Evolutionary conservation across 2,113 vertebrate species (phyloP), one percentile per base, ranked within the genome.

Genomic region (Neolamprologus ventralis): DNA sequence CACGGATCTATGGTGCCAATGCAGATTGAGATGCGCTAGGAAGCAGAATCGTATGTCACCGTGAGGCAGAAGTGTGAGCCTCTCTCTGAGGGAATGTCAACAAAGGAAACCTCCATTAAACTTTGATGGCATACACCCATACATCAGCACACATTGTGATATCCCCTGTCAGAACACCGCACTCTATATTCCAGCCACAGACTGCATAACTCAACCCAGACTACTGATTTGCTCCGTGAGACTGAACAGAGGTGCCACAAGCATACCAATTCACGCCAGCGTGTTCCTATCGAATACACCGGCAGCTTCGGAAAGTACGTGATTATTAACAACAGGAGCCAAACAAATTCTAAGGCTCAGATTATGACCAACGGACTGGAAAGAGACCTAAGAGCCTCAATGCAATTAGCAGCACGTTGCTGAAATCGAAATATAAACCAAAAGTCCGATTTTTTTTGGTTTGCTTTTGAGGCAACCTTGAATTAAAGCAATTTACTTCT

Each of bases 81-180:
- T 63, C 57, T 84, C 47, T 26, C 86, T n/a, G 26, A 63, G 82
- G 84, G 26, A 84, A 54, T 80, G 82, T 93, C 88, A 93, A 88
- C 85, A 87, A 91, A 91, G 73, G 84, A 94, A 89, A 88, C 35
- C 75, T 33, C 75, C 49, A 87, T 94, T 88, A 94, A 91, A 94
- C 17, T 85, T 93, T 88, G 86, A 94, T 92, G 83, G 75, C 65
- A 82, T 63, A 75, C 87, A 86, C 90, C 86, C 83, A 91, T 92
- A 90, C 82, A 91, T 92, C 84, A 81, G 88, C 68, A 57, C 51
- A 81, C 78, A 19, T 75, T 26, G 17, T 71, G 84, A 85, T 83
- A 81, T 81, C 82, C 65, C 71, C 45, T 88, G 82, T 85, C 82
- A 88, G 88, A 83, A 85, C 81, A 87, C 58, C 80, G 60, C 54